A percentile compares a stretch with the other conserved stretches of the same genome.
These are phyloP conservation scores for Mastigias papua DNA, from an alignment of 30 jellyfish, hydroid and myxozoan species.

Conservation along the genomic window DNA sequence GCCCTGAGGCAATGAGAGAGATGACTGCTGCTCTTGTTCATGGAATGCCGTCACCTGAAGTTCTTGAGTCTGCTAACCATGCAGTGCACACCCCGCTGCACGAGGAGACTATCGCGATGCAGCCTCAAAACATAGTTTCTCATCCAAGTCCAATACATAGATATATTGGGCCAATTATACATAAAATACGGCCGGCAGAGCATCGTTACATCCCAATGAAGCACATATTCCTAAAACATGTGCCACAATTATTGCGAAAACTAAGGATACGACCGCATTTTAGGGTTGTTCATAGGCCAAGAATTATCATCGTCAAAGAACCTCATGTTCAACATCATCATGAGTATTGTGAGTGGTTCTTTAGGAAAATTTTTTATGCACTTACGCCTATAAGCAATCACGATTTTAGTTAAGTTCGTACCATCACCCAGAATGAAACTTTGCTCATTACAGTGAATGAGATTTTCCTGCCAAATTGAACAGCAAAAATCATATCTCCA, in stretches of 20 bases:
- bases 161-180: constrained; percentile 60
- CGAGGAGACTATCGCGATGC: constrained; percentile 9
- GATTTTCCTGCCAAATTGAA: no score
- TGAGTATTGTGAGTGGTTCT: constrained; percentile 26
- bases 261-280: constrained; percentile 26
- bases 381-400: background rate
- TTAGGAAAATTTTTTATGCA: background rate
- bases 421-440: no score
- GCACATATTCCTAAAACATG: constrained; percentile 56
- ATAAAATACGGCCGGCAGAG: constrained; percentile 55
- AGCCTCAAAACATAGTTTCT: constrained; percentile 23
- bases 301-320: constrained; percentile 71
- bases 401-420: no score
- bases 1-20: constrained; percentile 61
- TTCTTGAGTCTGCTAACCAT: constrained; percentile 37
- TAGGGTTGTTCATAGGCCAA: constrained; percentile 66
- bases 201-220: constrained; percentile 74
- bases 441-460: no score
- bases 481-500: no score
- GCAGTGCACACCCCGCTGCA: constrained; percentile 48
- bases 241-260: constrained; percentile 47
- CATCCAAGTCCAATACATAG: constrained; percentile 59
- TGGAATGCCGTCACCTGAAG: constrained; percentile 50
- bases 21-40: constrained; percentile 51
- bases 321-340: constrained; percentile 65